phyloP scores from a whole-genome alignment of 2,888 invertebrate genomes.

The Buathra laborator region DNA sequence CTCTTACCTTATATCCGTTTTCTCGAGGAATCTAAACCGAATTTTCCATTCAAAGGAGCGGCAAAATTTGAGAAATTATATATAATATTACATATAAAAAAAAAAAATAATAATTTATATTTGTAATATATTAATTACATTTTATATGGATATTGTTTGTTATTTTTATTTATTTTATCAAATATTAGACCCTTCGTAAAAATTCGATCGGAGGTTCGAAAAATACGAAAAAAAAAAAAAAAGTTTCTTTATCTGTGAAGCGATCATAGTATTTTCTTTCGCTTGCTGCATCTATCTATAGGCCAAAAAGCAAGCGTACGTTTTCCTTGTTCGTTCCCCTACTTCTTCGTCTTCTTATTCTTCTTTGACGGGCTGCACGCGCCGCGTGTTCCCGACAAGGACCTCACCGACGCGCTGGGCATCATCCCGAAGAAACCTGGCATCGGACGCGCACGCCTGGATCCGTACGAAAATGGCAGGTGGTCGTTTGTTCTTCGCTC shows the following conservation, averaged over 20 bases:
- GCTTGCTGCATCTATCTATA: background rate
- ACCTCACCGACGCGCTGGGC: slow-evolving; percentile 41
- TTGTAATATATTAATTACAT: too few species aligned
- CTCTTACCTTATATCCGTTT: slow-evolving; percentile 23
- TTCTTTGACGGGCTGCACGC: slow-evolving; percentile 50
- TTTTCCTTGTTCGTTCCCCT: slow-evolving; percentile 15
- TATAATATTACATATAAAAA: too few species aligned
- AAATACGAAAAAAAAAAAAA: background rate
- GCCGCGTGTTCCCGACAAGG: slow-evolving; percentile 52
- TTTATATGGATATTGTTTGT: too few species aligned
- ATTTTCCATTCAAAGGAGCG: slow-evolving; percentile 33
- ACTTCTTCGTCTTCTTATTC: slow-evolving; percentile 18
- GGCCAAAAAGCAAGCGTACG: slow-evolving; percentile 6
- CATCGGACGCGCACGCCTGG: slow-evolving; percentile 43
- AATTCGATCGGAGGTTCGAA: background rate
- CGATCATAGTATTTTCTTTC: background rate
- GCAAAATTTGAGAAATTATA: too few species aligned
- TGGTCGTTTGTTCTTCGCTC: slow-evolving; percentile 58
- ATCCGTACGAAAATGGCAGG: slow-evolving; percentile 53
- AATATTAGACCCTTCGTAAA: too few species aligned
- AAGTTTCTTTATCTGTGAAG: background rate
- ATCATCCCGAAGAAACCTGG: slow-evolving; percentile 20
- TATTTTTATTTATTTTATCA: too few species aligned
- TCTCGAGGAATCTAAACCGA: background rate
- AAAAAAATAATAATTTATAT: too few species aligned